These are phyloP conservation scores for Allophyes oxyacanthae DNA, from an alignment of 2,888 invertebrate species.

Conservation along the genomic window DNA sequence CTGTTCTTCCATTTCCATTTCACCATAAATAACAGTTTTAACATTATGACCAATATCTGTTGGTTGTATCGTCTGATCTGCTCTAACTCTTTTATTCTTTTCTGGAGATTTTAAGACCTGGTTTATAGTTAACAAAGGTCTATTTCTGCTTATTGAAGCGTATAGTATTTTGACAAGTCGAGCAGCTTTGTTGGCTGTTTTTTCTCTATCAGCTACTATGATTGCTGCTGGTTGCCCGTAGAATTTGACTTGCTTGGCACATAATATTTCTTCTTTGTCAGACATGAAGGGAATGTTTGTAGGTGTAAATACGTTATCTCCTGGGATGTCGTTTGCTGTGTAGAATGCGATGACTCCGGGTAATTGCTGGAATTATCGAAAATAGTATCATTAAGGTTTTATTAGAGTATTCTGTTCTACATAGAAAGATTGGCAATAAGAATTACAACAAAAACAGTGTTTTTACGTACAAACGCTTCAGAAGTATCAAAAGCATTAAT, in stretches of 20 bases:
- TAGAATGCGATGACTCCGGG: conserved; percentile 91
- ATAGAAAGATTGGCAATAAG: background rate
- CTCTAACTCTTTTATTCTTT: conserved; percentile 55
- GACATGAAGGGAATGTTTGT: conserved; percentile 45
- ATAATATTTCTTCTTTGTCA: conserved; percentile 78
- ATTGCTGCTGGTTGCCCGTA: conserved; percentile 75
- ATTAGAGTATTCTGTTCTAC: too few relatives aligned
- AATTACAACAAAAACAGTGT: background rate
- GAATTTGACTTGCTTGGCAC: conserved; percentile 74
- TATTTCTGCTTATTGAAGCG: conserved; percentile 68
- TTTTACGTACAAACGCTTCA: conserved; percentile 88
- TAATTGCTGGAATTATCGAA: conserved; percentile 77
- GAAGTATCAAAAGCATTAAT: conserved; percentile 89
- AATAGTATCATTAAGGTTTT: too few relatives aligned
- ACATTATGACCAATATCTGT: conserved; percentile 75
- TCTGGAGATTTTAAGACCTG: conserved; percentile 61
- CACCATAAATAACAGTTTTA: conserved; percentile 84
- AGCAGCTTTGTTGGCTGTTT: conserved; percentile 88
- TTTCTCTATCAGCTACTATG: conserved; percentile 89
- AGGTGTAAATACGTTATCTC: conserved; percentile 87
- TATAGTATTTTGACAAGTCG: conserved; percentile 89
- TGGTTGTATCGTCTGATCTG: conserved; percentile 51
- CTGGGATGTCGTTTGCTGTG: conserved; percentile 91
- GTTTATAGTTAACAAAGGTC: conserved; percentile 66
- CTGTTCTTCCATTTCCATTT: conserved; percentile 88